Conservation (phyloP, 1,140 invertebrate genomes). For the Camponotus pennsylvanicus region DNA sequence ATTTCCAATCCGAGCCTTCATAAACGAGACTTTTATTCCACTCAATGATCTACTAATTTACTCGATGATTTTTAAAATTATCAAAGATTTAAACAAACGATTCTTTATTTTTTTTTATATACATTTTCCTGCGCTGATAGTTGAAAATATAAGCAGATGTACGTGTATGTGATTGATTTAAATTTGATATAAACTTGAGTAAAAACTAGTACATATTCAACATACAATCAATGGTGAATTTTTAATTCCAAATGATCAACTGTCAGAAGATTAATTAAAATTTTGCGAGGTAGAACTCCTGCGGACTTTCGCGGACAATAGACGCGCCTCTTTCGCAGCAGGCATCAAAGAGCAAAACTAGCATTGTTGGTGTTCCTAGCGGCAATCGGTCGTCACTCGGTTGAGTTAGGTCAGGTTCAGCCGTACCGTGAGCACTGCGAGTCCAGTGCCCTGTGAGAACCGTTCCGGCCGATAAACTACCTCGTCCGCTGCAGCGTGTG, state of each 20-base stretch:
- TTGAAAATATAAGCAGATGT: too few relatives aligned
- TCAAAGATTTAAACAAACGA: background rate
- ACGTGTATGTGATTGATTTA: background rate
- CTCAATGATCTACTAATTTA: slow-evolving; percentile 11
- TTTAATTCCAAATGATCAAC: background rate
- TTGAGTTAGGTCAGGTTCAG: slow-evolving; percentile 73
- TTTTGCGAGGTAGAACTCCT: background rate
- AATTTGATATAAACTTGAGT: background rate
- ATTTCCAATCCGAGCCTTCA: slow-evolving; percentile 5
- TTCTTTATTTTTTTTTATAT: background rate
- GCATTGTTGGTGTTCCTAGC: slow-evolving; percentile 52
- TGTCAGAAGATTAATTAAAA: slow-evolving; percentile 37
- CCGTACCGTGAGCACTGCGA: slow-evolving; percentile 56
- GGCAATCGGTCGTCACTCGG: slow-evolving; percentile 66
- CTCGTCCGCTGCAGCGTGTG: slow-evolving; percentile 48
- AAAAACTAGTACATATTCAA: background rate
- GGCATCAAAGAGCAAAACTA: slow-evolving; percentile 2
- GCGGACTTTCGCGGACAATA: background rate
- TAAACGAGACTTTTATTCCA: slow-evolving; percentile 33
- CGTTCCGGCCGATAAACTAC: slow-evolving; percentile 74
- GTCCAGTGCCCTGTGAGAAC: slow-evolving; percentile 74
- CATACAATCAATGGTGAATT: background rate
- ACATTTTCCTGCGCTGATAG: too few relatives aligned
- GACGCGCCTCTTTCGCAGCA: slow-evolving; percentile 31
- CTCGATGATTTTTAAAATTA: background rate